A percentile compares a stretch with the other conserved stretches of the same genome.
These are phyloP conservation scores for Archaeoteleia sp. DNA, from an alignment of 2,888 invertebrate species.

Conservation along the genomic window DNA sequence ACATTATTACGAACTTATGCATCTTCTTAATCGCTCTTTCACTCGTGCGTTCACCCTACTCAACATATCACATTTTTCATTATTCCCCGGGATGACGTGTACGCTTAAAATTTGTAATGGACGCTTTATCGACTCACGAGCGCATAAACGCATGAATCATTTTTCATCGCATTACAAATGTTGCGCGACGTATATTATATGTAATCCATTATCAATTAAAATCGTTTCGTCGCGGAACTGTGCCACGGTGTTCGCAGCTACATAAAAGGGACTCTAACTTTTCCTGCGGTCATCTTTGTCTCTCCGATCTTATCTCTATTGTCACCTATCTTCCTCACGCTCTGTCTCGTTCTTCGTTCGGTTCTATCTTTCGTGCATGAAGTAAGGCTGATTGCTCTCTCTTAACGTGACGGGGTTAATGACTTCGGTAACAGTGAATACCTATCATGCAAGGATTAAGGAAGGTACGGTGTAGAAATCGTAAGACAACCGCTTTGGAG, in stretches of 20 bases:
- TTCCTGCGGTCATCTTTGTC: too few species aligned
- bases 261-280: too few species aligned
- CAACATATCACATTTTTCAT: too few species aligned
- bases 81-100: too few species aligned
- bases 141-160: slow-evolving; percentile 19
- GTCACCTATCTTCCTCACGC: neutral
- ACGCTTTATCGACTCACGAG: slow-evolving; percentile 11
- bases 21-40: too few species aligned
- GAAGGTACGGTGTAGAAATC: too few species aligned
- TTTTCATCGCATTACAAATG: slow-evolving; percentile 3
- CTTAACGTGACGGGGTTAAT: slow-evolving; percentile 6
- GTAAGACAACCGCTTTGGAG: neutral
- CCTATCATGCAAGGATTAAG: too few species aligned
- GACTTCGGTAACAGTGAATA: neutral
- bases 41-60: too few species aligned
- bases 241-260: neutral
- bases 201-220: slow-evolving; percentile 25
- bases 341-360: neutral
- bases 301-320: slow-evolving; percentile 10
- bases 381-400: slow-evolving; percentile 3
- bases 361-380: neutral
- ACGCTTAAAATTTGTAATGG: slow-evolving; percentile 14
- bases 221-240: slow-evolving; percentile 17
- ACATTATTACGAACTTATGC: too few species aligned
- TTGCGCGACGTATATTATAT: slow-evolving; percentile 5